These are phyloP conservation scores for Philypnodon macrostomus DNA, from an alignment of 2,797 vertebrate genomes.

Conservation along the genomic window DNA sequence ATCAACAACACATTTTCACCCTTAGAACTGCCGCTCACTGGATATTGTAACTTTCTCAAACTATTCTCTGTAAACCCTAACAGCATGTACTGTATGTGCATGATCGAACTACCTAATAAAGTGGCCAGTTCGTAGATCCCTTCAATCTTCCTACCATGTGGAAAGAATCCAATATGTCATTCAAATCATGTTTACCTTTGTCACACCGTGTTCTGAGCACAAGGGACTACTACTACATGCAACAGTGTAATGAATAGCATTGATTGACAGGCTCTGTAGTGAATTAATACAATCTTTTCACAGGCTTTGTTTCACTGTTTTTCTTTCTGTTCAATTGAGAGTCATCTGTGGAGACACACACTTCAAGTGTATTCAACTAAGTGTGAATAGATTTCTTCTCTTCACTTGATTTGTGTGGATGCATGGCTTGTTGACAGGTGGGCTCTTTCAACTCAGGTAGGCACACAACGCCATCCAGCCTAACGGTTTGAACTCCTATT, in stretches of 20 bases:
- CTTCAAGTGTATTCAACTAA: constrained; percentile 59
- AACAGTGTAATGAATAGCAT: constrained; percentile 40
- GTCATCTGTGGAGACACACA: constrained; percentile 58
- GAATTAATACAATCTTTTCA: constrained; percentile 58
- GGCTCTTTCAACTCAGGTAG: constrained; percentile 60
- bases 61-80: no score
- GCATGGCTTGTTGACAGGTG: constrained; percentile 68
- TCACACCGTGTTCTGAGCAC: constrained; percentile 19
- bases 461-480: constrained; percentile 41
- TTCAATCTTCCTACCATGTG: constrained; percentile 1
- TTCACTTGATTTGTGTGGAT: constrained; percentile 58
- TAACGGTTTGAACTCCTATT: constrained; percentile 21
- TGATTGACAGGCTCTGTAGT: constrained; percentile 51
- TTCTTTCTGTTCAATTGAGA: constrained; percentile 44
- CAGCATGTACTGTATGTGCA: no score
- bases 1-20: background rate
- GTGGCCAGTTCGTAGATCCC: no score
- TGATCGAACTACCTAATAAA: no score
- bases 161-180: constrained; percentile 25
- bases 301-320: constrained; percentile 46
- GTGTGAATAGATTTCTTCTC: constrained; percentile 60
- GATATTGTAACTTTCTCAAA: no score
- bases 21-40: no score
- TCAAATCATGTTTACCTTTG: constrained; percentile 52
- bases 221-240: constrained; percentile 32